Conservation (phyloP, 2,797 vertebrate species). For the Chelon labrosus region DNA sequence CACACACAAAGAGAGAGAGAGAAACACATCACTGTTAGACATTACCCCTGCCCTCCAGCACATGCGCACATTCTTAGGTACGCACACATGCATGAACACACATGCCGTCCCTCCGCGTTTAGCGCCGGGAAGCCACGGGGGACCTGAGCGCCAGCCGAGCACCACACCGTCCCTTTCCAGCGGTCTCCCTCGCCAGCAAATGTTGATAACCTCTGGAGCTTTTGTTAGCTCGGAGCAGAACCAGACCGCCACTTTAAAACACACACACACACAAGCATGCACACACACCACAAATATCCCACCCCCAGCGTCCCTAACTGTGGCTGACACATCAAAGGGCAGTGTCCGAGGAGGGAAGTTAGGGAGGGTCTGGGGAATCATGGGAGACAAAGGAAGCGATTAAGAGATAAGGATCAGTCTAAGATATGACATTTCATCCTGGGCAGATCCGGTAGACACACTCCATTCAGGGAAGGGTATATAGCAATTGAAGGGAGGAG, state of each 20-base stretch:
- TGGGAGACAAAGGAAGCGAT: conserved; percentile 97
- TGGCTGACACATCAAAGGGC: conserved; percentile 94
- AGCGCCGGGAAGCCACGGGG: conserved; percentile 27
- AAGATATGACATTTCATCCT: conserved; percentile 98
- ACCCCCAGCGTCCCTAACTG: conserved; percentile 83
- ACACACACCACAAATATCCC: conserved; percentile 75
- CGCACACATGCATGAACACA: conserved; percentile 10
- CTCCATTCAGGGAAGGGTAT: conserved; percentile 90
- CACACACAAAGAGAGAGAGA: conserved; percentile 11
- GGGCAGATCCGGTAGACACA: conserved; percentile 91
- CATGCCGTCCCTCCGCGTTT: conserved; percentile 13
- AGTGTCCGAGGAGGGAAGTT: conserved; percentile 89
- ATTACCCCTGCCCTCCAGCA: conserved; percentile 40
- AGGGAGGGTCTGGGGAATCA: conserved; percentile 91
- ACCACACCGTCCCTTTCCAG: conserved; percentile 52
- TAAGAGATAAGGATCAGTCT: conserved; percentile 97
- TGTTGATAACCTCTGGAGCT: conserved; percentile 77
- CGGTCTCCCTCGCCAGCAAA: conserved; percentile 41
- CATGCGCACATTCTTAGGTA: conserved; percentile 12
- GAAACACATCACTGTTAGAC: conserved; percentile 27
- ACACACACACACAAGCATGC: conserved; percentile 64
- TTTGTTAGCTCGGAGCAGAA: conserved; percentile 75
- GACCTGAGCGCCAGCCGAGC: conserved; percentile 28
- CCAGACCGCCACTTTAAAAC: conserved; percentile 73
- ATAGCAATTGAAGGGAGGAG: conserved; percentile 78